Conservation (phyloP, 2,113 vertebrate genomes). For the Erythrolamprus reginae region DNA sequence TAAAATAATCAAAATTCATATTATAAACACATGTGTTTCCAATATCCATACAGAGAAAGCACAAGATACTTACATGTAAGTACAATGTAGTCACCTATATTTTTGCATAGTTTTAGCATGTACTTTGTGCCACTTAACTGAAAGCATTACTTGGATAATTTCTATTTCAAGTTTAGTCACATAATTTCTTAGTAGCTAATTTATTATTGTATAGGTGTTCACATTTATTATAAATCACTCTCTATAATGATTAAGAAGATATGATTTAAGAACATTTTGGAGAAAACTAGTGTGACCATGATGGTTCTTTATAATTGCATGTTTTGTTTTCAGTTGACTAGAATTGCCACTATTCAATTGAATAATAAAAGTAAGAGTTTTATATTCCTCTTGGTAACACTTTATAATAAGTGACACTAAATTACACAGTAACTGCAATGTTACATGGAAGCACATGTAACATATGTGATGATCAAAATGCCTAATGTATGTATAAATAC, state of each 20-base stretch:
- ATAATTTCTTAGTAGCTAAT: constrained; percentile 44
- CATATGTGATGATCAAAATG: constrained; percentile 66
- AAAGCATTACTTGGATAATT: constrained; percentile 73
- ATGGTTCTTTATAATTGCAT: constrained; percentile 55
- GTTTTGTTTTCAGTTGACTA: constrained; percentile 54
- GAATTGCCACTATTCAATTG: constrained; percentile 60
- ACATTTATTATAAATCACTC: constrained; percentile 58
- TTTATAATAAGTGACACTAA: constrained; percentile 83
- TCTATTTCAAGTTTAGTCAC: constrained; percentile 41
- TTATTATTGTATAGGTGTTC: constrained; percentile 34
- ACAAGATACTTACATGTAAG: constrained; percentile 82
- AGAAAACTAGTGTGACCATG: constrained; percentile 45
- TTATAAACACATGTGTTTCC: constrained; percentile 77
- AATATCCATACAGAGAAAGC: constrained; percentile 79
- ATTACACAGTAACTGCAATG: constrained; percentile 78
- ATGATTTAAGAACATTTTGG: constrained; percentile 41
- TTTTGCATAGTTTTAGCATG: constrained; percentile 83
- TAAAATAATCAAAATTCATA: constrained; percentile 78
- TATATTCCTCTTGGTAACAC: constrained; percentile 73
- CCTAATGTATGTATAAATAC: constrained; percentile 73
- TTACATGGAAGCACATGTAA: constrained; percentile 81
- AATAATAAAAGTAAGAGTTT: constrained; percentile 63
- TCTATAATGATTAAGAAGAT: constrained; percentile 53
- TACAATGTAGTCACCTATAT: constrained; percentile 80
- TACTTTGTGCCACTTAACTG: constrained; percentile 82